Percentiles rank a stretch among this genome's conserved stretches.
These are phyloP conservation scores for Heterotis niloticus DNA, from an alignment of 2,113 vertebrate species.

Conservation along the genomic window DNA sequence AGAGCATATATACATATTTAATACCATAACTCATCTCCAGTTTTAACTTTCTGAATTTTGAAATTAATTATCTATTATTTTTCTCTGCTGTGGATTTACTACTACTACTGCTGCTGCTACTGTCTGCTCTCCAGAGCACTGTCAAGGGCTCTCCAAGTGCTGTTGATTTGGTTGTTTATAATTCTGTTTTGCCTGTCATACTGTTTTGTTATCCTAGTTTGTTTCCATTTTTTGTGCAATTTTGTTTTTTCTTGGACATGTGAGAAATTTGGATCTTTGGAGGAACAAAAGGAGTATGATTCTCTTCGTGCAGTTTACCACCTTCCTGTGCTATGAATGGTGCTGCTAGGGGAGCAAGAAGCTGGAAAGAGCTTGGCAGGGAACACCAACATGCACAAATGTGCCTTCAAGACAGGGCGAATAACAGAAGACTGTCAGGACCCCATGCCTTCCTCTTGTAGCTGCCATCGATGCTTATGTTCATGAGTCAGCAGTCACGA, in stretches of 20 bases:
- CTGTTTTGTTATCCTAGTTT: background rate
- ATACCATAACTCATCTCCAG: background rate
- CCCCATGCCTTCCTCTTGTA: conserved; percentile 60
- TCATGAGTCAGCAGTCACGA: conserved; percentile 41
- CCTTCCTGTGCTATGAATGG: conserved; percentile 57
- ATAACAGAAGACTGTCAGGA: conserved; percentile 65
- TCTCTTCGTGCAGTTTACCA: conserved; percentile 55
- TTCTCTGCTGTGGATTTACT: too few species aligned
- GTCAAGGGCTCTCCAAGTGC: background rate
- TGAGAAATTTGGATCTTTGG: conserved; percentile 45
- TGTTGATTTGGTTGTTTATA: background rate
- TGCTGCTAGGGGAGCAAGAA: conserved; percentile 65
- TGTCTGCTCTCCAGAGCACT: too few species aligned
- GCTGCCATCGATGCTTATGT: conserved; percentile 59
- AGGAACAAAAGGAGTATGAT: conserved; percentile 46
- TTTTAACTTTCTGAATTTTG: background rate
- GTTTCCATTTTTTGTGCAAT: background rate
- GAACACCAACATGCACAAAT: conserved; percentile 52
- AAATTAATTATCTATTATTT: background rate
- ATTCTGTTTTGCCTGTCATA: too few species aligned
- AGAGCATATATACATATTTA: background rate
- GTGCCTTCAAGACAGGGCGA: conserved; percentile 34
- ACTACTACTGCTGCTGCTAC: too few species aligned
- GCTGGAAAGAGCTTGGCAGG: conserved; percentile 65
- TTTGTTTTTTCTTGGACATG: conserved; percentile 35